These are phyloP conservation scores for Pseudomyrmex sp. DNA, from an alignment of 1,140 invertebrate genomes.

Conservation along the genomic window DNA sequence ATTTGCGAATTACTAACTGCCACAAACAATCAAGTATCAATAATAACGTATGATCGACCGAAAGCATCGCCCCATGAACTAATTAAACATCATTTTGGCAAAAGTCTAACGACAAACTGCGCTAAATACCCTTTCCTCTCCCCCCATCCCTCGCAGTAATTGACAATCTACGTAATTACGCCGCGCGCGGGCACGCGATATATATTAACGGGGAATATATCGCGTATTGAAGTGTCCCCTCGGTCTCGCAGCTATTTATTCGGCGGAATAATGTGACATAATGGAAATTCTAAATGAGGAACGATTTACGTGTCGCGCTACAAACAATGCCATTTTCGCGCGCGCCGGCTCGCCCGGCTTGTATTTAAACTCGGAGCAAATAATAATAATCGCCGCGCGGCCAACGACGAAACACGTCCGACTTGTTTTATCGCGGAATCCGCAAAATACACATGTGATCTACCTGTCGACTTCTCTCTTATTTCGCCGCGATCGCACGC, in stretches of 20 bases:
- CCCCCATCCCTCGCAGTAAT: neutral
- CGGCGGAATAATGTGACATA: conserved; percentile 64
- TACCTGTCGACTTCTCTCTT: conserved; percentile 19
- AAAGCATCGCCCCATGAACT: conserved; percentile 30
- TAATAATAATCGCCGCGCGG: conserved; percentile 58
- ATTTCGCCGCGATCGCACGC: neutral
- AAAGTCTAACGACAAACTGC: conserved; percentile 51
- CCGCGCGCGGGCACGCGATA: neutral
- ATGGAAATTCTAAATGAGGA: conserved; percentile 64
- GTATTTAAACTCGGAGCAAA: conserved; percentile 64
- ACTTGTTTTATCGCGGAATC: conserved; percentile 57
- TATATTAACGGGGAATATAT: conserved; percentile 32
- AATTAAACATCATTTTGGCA: conserved; percentile 59
- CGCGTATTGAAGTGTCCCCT: conserved; percentile 40
- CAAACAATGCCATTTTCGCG: conserved; percentile 69
- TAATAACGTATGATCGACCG: conserved; percentile 17
- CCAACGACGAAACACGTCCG: conserved; percentile 48
- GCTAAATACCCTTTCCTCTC: conserved; percentile 19
- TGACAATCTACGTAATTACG: conserved; percentile 58
- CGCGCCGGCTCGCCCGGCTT: neutral
- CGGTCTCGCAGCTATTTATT: conserved; percentile 33
- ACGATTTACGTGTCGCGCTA: conserved; percentile 67
- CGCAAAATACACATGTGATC: conserved; percentile 35
- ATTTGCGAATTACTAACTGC: conserved; percentile 37
- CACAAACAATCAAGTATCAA: conserved; percentile 32